A percentile compares a stretch with the other conserved stretches of the same genome.
Evolutionary conservation across 2,797 vertebrate species (phyloP).

Genomic region (Paedocypris micromegethes): DNA sequence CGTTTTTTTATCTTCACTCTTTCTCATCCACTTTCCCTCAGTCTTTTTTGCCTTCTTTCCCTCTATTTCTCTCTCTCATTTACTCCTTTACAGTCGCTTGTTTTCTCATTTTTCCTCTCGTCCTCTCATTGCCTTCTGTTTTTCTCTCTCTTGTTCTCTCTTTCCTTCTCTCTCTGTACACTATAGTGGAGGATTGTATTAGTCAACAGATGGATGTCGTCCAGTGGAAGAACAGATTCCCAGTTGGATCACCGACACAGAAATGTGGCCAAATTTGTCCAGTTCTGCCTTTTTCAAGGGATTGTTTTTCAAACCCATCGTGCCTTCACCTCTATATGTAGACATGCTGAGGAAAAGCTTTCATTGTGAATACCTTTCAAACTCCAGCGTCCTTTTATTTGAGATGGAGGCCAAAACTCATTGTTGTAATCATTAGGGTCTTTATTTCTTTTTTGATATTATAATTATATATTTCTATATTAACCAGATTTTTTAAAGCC

Average conservation of each 20-base stretch:
- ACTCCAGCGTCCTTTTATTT: too few relatives aligned
- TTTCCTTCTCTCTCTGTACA: background rate
- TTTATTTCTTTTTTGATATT: too few relatives aligned
- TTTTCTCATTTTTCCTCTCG: slow-evolving; percentile 10
- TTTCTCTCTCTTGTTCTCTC: background rate
- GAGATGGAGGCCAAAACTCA: too few relatives aligned
- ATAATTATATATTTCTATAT: too few relatives aligned
- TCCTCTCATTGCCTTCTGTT: too few relatives aligned
- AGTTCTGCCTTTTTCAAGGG: slow-evolving; percentile 24
- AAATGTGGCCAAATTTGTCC: slow-evolving; percentile 7
- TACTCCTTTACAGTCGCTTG: background rate
- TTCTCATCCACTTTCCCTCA: slow-evolving; percentile 4
- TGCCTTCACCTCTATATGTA: background rate
- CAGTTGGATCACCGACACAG: slow-evolving; percentile 22
- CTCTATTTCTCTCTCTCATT: background rate
- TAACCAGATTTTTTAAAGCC: too few relatives aligned
- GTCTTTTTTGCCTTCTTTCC: too few relatives aligned
- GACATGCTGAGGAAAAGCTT: background rate
- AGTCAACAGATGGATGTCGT: slow-evolving; percentile 33
- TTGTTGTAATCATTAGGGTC: too few relatives aligned
- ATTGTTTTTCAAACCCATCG: slow-evolving; percentile 23
- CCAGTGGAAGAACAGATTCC: slow-evolving; percentile 23
- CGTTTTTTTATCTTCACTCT: background rate
- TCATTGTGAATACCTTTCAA: too few relatives aligned
- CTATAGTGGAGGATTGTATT: slow-evolving; percentile 17